Base-by-base conservation (phyloP, 2,888 invertebrate species). In the Brachycybe producta region DNA sequence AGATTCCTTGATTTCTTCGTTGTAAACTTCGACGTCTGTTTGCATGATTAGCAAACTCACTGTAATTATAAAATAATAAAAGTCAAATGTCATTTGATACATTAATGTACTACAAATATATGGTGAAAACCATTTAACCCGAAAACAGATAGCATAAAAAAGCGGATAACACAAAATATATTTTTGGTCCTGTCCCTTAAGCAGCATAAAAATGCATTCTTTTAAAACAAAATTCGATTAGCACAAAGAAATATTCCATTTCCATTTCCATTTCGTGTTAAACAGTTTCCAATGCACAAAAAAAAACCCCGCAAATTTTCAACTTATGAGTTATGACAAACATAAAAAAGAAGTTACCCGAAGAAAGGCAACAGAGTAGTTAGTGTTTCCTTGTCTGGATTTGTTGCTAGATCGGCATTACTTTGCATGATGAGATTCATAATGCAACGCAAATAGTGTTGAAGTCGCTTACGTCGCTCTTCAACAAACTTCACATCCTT, bases 331-430 rank as follows among this genome's bases (percentile, higher is more conserved):
- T n/a, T n/a, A n/a, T n/a, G n/a, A n/a, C n/a, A n/a, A n/a, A n/a
- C n/a, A n/a, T n/a, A n/a, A n/a, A n/a, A n/a, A 28, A 32, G 11
- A 34, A 42, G 30, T 53, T 30, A 55, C 55, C 67, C 63, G 54
- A 94, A 90, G 71, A 94, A 92, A 28, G 90, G 85, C 62, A 94
- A 74, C 55, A 82, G 73, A 40, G 79, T 77, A 59, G 86, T 76
- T 52, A 95, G 75, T 36, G 83, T 79, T 52, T 80, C 77, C 62
- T 86, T 82, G 58, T 76, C 77, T 55, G 83, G 82, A 62, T 81
- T 80, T 51, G 77, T 75, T 40, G 82, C 75, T 48, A 92, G 76
- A 60, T 84, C 82, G 0, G 84, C 80, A 66, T 86, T 75, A 59
- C 71, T 72, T 54, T 74, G 74, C 13, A 77, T 66, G 55, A 78